These are phyloP conservation scores for Willisornis vidua DNA, from an alignment of 2,113 vertebrate species.

Conservation along the genomic window DNA sequence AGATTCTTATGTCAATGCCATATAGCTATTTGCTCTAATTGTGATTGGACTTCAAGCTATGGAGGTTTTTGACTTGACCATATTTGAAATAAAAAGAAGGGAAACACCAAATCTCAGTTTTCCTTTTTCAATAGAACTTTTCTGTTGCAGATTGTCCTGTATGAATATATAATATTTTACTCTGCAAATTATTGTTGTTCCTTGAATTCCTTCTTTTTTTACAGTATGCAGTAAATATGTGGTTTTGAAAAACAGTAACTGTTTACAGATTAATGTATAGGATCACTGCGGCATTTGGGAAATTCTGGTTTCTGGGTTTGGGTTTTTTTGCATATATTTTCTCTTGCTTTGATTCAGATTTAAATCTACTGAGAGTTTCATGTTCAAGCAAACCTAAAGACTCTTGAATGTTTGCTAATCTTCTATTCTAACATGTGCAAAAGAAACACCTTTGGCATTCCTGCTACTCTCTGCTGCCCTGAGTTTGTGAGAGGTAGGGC, in stretches of 20 bases:
- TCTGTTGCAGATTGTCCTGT: neutral
- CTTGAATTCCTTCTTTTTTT: neutral
- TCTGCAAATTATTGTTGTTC: neutral
- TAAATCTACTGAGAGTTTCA: neutral
- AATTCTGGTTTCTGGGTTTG: neutral
- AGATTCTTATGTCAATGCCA: neutral
- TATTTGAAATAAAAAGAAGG: neutral
- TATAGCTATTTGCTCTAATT: neutral
- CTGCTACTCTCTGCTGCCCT: neutral
- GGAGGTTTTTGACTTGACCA: conserved; percentile 1
- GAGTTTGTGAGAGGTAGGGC: neutral
- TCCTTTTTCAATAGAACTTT: neutral
- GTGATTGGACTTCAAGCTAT: neutral
- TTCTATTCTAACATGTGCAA: neutral
- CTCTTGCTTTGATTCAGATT: neutral
- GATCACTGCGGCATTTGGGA: neutral
- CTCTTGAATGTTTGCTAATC: neutral
- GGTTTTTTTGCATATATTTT: neutral
- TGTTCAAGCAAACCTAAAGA: neutral
- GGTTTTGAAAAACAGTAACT: neutral
- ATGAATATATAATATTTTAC: neutral
- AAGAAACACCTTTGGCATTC: neutral
- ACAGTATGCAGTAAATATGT: neutral
- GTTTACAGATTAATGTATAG: neutral
- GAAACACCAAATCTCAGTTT: neutral